Base-by-base conservation (phyloP, 2,797 vertebrate genomes). In the Ctenosaura bakeri region DNA sequence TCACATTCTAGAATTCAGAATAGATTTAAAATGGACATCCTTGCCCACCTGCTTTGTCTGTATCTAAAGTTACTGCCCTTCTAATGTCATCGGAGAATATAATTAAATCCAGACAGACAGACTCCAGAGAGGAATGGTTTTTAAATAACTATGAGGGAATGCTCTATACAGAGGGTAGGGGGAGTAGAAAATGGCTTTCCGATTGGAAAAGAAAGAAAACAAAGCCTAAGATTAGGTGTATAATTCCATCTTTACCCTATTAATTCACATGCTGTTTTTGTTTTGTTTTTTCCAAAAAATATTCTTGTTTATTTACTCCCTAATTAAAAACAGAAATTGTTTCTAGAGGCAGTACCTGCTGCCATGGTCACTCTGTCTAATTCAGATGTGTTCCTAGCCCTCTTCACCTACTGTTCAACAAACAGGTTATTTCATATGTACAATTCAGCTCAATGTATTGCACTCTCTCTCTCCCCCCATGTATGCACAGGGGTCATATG, bases 11-110 rank as follows among this genome's bases (percentile, higher is more conserved):
- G 71, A 24, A 42, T 2, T 86, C 80, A 71, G 84, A 54, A 85
- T 13, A 74, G 78, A 82, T 35, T 82, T 74, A 77, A 91, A 82
- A 82, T 89, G n/a, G 13, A 42, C 56, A 69, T 90, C 64, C 86
- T 86, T 38, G 74, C 9, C 76, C 92, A 52, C 46, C 85, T 89
- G 62, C 83, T 56, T 32, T 92, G 52, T 4, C 52, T 59, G 42
- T 77, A 79, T 85, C 83, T 93, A 93, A 93, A 95, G 91, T 88
- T 89, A 89, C 24, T 9, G 89, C 42, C 88, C 89, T n/a, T 89
- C 83, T 85, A 89, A 91, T 82, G 74, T 85, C 79, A 85, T 52
- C 88, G 59, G 38, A 93, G 83, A 94, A 92, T 92, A 92, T 88
- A 95, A 90, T 92, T 89, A 93, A 92, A 59, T 62, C 89, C 5